Percentiles rank a stretch among this genome's conserved stretches.
phyloP scores from a whole-genome alignment of 2,888 invertebrate species.

The Penaeus monodon region DNA sequence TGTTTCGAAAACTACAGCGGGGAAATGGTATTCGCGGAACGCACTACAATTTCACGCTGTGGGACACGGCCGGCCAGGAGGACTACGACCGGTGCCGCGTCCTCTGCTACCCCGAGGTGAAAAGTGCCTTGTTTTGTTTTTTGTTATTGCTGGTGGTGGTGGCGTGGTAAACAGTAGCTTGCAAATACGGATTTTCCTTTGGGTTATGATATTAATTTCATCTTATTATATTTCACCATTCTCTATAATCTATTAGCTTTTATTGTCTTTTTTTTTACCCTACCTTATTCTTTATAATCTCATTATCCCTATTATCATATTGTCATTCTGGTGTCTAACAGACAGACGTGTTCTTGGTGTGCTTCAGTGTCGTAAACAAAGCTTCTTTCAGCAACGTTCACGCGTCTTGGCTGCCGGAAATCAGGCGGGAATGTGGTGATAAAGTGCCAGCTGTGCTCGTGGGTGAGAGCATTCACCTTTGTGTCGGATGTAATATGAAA shows the following conservation, averaged over 20 bases:
- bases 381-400: slow-evolving; percentile 21
- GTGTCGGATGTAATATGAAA: not conserved
- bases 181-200: no score
- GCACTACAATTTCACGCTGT: slow-evolving; percentile 24
- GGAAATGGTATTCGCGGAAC: not conserved
- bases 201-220: no score
- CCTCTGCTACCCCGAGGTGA: slow-evolving; percentile 28
- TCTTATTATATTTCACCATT: not conserved
- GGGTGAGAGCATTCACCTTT: slow-evolving; percentile 21
- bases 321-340: not conserved
- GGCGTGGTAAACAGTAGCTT: not conserved
- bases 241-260: not conserved
- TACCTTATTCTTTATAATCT: not conserved
- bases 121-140: no score
- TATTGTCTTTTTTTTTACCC: not conserved
- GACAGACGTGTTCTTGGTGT: slow-evolving; percentile 42
- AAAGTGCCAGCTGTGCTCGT: slow-evolving; percentile 14
- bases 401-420: slow-evolving; percentile 30
- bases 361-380: slow-evolving; percentile 23
- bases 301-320: not conserved
- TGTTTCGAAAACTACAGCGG: slow-evolving; percentile 42
- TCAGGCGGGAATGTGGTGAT: slow-evolving; percentile 32
- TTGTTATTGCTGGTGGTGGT: not conserved
- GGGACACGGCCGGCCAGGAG: slow-evolving; percentile 49
- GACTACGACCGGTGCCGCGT: slow-evolving; percentile 19